phyloP scores from a whole-genome alignment of 2,797 vertebrate species.

The Alauda arvensis region DNA sequence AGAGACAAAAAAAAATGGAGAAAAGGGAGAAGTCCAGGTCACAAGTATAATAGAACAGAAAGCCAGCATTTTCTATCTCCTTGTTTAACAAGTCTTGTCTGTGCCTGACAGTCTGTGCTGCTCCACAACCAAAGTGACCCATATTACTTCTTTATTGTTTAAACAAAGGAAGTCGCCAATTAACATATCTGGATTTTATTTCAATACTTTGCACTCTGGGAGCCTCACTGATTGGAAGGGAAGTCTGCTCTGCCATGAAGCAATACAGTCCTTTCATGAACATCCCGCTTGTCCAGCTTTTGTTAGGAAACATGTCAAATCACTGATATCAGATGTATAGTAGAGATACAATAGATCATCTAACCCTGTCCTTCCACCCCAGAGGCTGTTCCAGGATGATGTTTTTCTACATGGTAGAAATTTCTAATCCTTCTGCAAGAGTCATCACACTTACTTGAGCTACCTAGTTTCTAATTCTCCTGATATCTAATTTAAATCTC shows the following conservation, averaged over 20 bases:
- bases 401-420: not conserved
- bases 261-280: not conserved
- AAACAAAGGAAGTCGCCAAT: not conserved
- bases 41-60: not conserved
- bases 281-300: not conserved
- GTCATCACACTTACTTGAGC: not conserved
- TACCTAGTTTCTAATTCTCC: not conserved
- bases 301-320: not conserved
- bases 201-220: not conserved
- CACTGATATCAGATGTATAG: not conserved
- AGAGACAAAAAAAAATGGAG: not conserved
- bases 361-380: not conserved
- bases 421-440: not conserved
- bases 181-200: conserved; percentile 27
- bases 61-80: not conserved
- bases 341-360: not conserved
- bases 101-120: not conserved
- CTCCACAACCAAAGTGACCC: conserved; percentile 28
- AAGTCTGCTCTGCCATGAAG: conserved; percentile 3
- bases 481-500: not conserved
- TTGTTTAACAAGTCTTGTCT: not conserved
- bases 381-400: not conserved
- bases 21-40: not conserved
- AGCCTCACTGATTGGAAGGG: not conserved
- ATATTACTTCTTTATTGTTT: conserved; percentile 23